phyloP scores from a whole-genome alignment of 2,888 invertebrate genomes.

The Punctoribates punctum region DNA sequence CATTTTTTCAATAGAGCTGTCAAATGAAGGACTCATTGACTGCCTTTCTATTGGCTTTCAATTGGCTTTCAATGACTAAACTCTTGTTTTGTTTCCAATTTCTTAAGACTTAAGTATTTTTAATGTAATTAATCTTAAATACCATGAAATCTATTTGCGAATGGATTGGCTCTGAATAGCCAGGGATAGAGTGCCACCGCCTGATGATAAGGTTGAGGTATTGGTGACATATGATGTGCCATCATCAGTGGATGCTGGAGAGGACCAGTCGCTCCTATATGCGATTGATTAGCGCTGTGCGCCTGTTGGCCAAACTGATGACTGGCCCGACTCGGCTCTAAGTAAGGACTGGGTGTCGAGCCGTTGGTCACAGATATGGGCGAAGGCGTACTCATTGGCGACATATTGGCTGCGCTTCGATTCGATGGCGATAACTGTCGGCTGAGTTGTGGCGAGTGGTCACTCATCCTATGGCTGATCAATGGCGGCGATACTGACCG shows the following conservation, averaged over 20 bases:
- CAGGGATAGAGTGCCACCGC: slow-evolving; percentile 39
- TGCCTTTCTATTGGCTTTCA: no score
- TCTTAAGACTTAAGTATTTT: no score
- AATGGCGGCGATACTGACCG: neutral
- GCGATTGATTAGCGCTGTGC: neutral
- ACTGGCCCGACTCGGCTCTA: neutral
- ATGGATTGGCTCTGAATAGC: slow-evolving; percentile 41
- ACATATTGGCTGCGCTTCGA: neutral
- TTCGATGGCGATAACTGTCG: neutral
- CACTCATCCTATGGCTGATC: neutral
- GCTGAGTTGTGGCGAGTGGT: neutral
- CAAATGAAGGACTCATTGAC: no score
- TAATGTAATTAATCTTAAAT: no score
- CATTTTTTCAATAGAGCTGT: no score
- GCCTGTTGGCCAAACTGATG: neutral
- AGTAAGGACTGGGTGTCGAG: neutral
- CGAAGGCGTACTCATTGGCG: neutral
- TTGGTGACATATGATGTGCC: slow-evolving; percentile 29
- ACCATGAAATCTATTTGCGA: slow-evolving; percentile 40
- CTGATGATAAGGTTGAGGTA: slow-evolving; percentile 38
- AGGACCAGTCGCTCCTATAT: neutral
- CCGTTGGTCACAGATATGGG: neutral
- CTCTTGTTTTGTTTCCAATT: no score
- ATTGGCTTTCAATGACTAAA: no score
- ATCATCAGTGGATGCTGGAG: slow-evolving; percentile 37